A percentile compares a stretch with the other conserved stretches of the same genome.
Evolutionary conservation across 2,113 vertebrate genomes (phyloP).

Genomic region (Forbesichthys papilliferus): DNA sequence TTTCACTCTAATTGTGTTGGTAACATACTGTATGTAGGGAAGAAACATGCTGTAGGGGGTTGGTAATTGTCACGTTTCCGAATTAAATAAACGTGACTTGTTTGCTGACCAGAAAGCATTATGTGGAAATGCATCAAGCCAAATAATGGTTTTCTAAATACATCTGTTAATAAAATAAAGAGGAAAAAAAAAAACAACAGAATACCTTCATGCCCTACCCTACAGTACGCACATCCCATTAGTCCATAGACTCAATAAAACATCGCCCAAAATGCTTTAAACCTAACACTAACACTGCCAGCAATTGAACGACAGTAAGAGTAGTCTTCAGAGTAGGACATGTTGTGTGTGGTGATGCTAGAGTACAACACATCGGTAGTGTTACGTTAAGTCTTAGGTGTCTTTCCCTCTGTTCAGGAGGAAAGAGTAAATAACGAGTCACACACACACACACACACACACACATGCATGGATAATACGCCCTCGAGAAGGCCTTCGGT

Average conservation of each 20-base stretch:
- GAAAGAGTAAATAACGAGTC: conserved; percentile 5
- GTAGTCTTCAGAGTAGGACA: conserved; percentile 18
- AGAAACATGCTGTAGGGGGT: too few species aligned
- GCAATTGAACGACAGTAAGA: conserved; percentile 1
- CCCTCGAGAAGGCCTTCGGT: conserved; percentile 34
- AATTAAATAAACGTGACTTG: too few species aligned
- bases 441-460: conserved; percentile 5
- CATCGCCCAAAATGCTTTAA: conserved; percentile 32
- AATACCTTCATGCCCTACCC: too few species aligned
- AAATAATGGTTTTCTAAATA: too few species aligned
- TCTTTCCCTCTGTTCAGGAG: background rate
- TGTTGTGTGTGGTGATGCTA: conserved; percentile 4
- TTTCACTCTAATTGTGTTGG: conserved; percentile 38
- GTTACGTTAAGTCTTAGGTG: background rate
- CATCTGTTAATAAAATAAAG: too few species aligned
- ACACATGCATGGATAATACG: conserved; percentile 28
- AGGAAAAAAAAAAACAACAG: too few species aligned
- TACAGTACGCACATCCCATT: conserved; percentile 20
- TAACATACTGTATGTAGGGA: too few species aligned
- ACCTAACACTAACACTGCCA: conserved; percentile 24
- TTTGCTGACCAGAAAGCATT: too few species aligned
- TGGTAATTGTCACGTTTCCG: too few species aligned
- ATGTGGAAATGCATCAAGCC: too few species aligned
- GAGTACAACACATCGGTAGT: background rate
- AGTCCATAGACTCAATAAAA: conserved; percentile 19